Conservation (phyloP, 2,888 invertebrate species). For the Drosophila helvetica region DNA sequence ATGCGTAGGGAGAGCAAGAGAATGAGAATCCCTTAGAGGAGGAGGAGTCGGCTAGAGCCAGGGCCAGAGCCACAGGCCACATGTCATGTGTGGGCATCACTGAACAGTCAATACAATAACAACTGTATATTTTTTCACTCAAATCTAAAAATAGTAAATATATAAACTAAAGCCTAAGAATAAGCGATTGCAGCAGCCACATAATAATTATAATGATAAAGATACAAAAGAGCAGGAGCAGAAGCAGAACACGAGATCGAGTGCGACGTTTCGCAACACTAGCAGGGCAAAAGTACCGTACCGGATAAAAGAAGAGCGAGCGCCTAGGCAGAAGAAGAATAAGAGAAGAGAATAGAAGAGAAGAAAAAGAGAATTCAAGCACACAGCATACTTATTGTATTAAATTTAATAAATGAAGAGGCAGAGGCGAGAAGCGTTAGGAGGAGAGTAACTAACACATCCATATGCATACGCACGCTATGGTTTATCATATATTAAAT, state of each 20-base stretch:
- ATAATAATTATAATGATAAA: conserved; percentile 12
- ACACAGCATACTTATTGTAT: conserved; percentile 74
- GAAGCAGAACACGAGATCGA: conserved; percentile 8
- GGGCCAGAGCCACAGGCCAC: not conserved
- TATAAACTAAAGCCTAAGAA: conserved; percentile 25
- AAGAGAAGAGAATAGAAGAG: conserved; percentile 3
- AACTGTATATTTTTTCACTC: conserved; percentile 74
- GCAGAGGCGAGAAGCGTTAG: conserved; percentile 7
- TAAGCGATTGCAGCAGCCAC: conserved; percentile 29
- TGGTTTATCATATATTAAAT: conserved; percentile 55
- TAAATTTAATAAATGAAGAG: conserved; percentile 58
- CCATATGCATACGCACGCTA: conserved; percentile 51
- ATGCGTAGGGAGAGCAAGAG: conserved; percentile 1
- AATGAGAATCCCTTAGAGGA: conserved; percentile 6
- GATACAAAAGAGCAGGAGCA: not conserved
- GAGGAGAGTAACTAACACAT: conserved; percentile 40
- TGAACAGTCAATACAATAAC: conserved; percentile 46
- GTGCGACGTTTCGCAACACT: not conserved
- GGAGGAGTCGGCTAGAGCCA: conserved; percentile 3
- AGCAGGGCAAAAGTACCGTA: conserved; percentile 7
- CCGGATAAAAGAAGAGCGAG: conserved; percentile 25
- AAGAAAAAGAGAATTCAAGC: conserved; percentile 31
- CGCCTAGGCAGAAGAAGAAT: conserved; percentile 13
- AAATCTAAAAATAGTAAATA: conserved; percentile 69
- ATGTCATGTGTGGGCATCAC: conserved; percentile 12